Conservation (phyloP, 2,888 invertebrate genomes). For the Strigamia transsilvanica region DNA sequence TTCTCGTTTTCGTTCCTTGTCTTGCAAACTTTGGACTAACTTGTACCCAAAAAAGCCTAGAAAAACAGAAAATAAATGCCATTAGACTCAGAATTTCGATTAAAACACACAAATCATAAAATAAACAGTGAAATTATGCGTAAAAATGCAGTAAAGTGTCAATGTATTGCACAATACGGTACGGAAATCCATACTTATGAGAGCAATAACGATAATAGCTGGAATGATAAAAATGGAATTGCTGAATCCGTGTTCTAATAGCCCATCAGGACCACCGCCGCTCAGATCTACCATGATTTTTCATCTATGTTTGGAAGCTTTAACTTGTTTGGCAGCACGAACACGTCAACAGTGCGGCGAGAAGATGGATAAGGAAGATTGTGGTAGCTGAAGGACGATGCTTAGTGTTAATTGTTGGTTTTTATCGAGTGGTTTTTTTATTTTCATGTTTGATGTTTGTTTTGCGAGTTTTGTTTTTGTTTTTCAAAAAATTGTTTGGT, state of each 20-base stretch:
- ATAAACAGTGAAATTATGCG: background rate
- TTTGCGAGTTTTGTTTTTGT: background rate
- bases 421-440: background rate
- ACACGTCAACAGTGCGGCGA: background rate
- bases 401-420: background rate
- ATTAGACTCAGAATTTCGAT: background rate
- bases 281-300: conserved; percentile 81
- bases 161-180: background rate
- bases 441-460: background rate
- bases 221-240: conserved; percentile 87
- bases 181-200: conserved; percentile 73
- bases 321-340: background rate
- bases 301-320: conserved; percentile 15
- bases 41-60: conserved; percentile 88
- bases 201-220: conserved; percentile 78
- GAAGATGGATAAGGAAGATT: background rate
- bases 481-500: background rate
- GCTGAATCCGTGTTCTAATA: conserved; percentile 85
- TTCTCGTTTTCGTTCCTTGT: conserved; percentile 78
- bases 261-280: conserved; percentile 76
- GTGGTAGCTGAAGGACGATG: background rate
- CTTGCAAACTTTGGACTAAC: conserved; percentile 79
- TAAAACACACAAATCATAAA: no score
- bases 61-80: conserved; percentile 64
- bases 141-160: background rate